phyloP scores from a whole-genome alignment of 2,888 invertebrate species.

The Apantesis nais region DNA sequence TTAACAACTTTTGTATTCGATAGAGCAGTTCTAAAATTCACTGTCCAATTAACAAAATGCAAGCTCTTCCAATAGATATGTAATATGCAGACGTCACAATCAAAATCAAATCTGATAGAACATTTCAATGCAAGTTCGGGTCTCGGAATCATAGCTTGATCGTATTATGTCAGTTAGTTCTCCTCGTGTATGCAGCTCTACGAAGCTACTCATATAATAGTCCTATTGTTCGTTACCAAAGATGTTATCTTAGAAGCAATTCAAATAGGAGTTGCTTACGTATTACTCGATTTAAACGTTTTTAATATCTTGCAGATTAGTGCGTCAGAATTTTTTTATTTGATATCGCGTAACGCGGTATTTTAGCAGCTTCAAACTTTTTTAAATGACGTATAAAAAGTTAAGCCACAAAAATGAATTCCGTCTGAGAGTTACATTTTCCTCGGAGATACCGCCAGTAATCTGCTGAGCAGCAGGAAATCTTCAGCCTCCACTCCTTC shows the following conservation, averaged over 20 bases:
- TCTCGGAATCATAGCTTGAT: conserved; percentile 62
- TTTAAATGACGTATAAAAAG: conserved; percentile 61
- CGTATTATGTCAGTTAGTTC: conserved; percentile 62
- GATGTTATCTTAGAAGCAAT: conserved; percentile 69
- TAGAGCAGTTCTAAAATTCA: conserved; percentile 41
- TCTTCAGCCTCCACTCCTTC: conserved; percentile 79
- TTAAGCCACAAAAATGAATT: conserved; percentile 69
- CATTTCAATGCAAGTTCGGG: conserved; percentile 67
- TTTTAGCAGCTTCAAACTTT: conserved; percentile 44
- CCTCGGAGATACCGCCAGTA: conserved; percentile 72
- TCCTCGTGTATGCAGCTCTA: conserved; percentile 59
- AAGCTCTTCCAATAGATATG: conserved; percentile 57
- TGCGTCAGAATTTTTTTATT: conserved; percentile 22
- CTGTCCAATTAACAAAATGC: conserved; percentile 58
- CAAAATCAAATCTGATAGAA: conserved; percentile 67
- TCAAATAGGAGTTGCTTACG: conserved; percentile 57
- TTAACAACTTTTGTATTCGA: conserved; percentile 27
- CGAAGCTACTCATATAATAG: conserved; percentile 71
- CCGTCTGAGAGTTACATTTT: conserved; percentile 68
- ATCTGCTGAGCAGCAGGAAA: conserved; percentile 80
- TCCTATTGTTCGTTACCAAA: conserved; percentile 68
- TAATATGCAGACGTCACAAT: conserved; percentile 58
- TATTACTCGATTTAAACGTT: conserved; percentile 60
- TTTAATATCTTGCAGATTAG: conserved; percentile 30
- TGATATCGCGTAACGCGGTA: conserved; percentile 37